Evolutionary conservation across 2,113 vertebrate genomes (phyloP), one percentile per base, ranked within the genome.

Genomic region (Cyanistes caeruleus): DNA sequence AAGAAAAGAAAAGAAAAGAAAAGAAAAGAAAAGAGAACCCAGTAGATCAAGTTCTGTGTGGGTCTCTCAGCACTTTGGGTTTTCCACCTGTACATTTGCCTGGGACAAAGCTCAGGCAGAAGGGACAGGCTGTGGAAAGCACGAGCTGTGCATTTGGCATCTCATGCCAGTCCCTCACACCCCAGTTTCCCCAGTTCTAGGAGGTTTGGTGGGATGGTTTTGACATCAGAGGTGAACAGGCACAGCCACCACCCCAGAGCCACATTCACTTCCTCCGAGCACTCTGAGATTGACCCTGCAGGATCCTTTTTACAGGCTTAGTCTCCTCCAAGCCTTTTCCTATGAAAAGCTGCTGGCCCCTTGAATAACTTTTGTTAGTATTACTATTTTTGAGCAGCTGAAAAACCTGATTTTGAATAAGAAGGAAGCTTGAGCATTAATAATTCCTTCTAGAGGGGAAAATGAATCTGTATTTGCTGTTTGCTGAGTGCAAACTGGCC

Each of bases 241-340:
- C 2, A 2, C 52, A 84, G 43, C n/a, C 65, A 55, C 27, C 51
- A 75, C 17, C 11, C 22, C 43, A 7, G 11, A 52, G 15, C 31
- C 30, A 13, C 4, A 11, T 12, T 37, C 41, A 23, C 9, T 19
- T 68, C 69, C 58, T 43, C 51, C 0, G 0, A 73, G 27, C 49
- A 65, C 75, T 58, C 13, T 23, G 53, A 48, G 19, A 68, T 1
- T 1, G 8, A 59, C 43, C 31, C 35, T 55, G 35, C 18, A 76
- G 23, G 27, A 85, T 37, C 10, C 27, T 73, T 65, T 39, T 55
- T 60, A 68, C 28, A 35, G 16, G 13, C 35, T 48, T 2, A 43
- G 35, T 10, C 30, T 68, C 55, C 68, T 52, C 69, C 52, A 78
- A 60, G 41, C 20, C 44, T 87, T 89, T 53, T 72, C 14, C 60